Percentiles rank a stretch among this genome's conserved stretches.
These are phyloP conservation scores for Berghia stephanieae DNA, from an alignment of 1,140 invertebrate species.

Conservation along the genomic window DNA sequence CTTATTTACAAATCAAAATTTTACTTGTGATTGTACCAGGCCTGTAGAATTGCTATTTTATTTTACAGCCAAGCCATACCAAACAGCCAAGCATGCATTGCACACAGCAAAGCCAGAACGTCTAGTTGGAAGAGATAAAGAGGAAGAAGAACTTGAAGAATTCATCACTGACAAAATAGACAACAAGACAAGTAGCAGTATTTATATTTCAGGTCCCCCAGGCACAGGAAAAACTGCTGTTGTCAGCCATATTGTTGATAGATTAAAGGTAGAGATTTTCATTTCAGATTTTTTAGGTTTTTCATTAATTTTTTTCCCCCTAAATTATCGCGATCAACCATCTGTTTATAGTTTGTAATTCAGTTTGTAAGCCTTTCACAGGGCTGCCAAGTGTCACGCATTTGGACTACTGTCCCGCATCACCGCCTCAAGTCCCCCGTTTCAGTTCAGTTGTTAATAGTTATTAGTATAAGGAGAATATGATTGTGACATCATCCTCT, in stretches of 20 bases:
- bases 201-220: constrained; percentile 94
- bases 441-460: no score
- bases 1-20: neutral
- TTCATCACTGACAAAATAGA: constrained; percentile 78
- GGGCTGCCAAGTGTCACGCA: no score
- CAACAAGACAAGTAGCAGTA: constrained; percentile 76
- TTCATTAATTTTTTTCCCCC: no score
- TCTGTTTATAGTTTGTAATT: no score
- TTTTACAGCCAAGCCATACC: constrained; percentile 49
- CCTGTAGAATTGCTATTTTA: neutral
- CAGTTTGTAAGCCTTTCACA: no score
- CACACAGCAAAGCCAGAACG: constrained; percentile 76
- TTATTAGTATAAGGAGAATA: no score
- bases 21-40: neutral
- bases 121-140: constrained; percentile 81
- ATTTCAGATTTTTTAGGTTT: no score
- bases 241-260: constrained; percentile 77
- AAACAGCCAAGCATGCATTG: constrained; percentile 71
- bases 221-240: constrained; percentile 96
- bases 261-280: constrained; percentile 67
- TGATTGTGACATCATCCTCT: no score
- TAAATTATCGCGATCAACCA: no score
- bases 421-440: no score
- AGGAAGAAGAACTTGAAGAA: constrained; percentile 75
- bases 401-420: no score